These are phyloP conservation scores for Drosophila orosa DNA, from an alignment of 1,140 invertebrate genomes.

Conservation along the genomic window DNA sequence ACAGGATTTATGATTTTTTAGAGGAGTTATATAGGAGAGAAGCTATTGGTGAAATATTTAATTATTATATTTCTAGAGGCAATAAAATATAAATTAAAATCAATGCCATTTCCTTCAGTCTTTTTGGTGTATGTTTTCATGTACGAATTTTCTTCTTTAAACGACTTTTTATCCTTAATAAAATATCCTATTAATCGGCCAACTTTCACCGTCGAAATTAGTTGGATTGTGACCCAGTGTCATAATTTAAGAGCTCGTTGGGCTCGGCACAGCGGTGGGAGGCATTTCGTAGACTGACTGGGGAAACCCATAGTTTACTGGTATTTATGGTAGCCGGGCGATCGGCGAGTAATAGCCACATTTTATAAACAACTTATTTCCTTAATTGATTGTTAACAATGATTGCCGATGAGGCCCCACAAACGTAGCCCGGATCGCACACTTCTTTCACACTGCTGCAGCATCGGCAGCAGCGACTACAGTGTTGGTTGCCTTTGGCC, in stretches of 20 bases:
- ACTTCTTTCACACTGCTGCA: conserved; percentile 70
- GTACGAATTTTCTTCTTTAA: neutral
- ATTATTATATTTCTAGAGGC: neutral
- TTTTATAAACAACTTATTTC: conserved; percentile 84
- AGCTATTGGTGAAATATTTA: neutral
- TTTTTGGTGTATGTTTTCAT: neutral
- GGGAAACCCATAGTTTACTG: conserved; percentile 60
- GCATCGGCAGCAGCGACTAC: conserved; percentile 20
- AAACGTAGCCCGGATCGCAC: conserved; percentile 58
- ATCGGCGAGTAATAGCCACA: conserved; percentile 75
- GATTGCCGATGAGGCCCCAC: conserved; percentile 62
- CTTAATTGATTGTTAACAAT: conserved; percentile 84
- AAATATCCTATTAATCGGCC: neutral
- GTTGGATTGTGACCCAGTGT: conserved; percentile 49
- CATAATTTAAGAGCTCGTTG: conserved; percentile 31
- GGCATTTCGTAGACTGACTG: conserved; percentile 17
- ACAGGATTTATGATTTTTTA: neutral
- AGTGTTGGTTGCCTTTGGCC: conserved; percentile 42
- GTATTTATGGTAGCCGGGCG: conserved; percentile 68
- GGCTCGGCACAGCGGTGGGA: conserved; percentile 9
- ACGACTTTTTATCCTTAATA: neutral
- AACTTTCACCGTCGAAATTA: conserved; percentile 29
- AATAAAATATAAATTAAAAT: neutral
- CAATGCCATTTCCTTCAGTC: neutral
- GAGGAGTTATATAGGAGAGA: neutral